A percentile compares a stretch with the other conserved stretches of the same genome.
Conservation (phyloP, 2,888 invertebrate species). For the Drosophila rubida region DNA sequence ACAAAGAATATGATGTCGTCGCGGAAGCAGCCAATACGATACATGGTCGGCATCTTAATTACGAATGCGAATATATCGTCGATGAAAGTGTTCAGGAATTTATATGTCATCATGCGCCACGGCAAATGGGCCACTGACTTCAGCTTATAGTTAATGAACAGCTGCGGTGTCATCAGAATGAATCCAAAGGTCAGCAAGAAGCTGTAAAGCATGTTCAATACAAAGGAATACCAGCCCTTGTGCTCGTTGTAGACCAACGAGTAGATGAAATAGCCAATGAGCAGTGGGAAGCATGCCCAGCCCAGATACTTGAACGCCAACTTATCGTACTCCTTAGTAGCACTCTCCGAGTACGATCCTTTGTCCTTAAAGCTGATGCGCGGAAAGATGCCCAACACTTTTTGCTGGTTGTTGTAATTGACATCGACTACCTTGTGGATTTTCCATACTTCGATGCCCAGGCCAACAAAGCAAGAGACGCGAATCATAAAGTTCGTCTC, state of each 20-base stretch:
- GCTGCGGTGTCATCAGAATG: conserved; percentile 99
- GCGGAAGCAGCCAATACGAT: conserved; percentile 98
- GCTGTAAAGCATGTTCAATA: conserved; percentile 98
- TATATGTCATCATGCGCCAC: conserved; percentile 99
- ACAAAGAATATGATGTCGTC: conserved; percentile 99
- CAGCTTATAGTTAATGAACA: conserved; percentile 99
- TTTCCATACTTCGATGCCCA: conserved; percentile 99
- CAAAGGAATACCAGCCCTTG: conserved; percentile 99
- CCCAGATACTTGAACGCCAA: conserved; percentile 98
- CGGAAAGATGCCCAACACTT: conserved; percentile 92
- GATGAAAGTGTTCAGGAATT: conserved; percentile 99
- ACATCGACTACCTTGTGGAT: conserved; percentile 98
- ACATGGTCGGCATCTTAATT: conserved; percentile 99
- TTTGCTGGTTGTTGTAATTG: conserved; percentile 90
- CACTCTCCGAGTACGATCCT: conserved; percentile 97
- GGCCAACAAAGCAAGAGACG: conserved; percentile 96
- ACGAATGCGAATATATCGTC: conserved; percentile 99
- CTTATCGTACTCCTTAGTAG: conserved; percentile 96
- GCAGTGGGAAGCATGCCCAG: conserved; percentile 97
- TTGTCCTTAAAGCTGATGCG: conserved; percentile 94
- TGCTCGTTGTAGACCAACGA: conserved; percentile 98
- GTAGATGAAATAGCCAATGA: conserved; percentile 97
- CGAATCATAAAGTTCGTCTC: conserved; percentile 98
- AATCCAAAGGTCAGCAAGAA: conserved; percentile 99
- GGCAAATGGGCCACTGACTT: conserved; percentile 99